Base-by-base conservation (phyloP, 2,113 vertebrate genomes). In the Tetrao urogallus region DNA sequence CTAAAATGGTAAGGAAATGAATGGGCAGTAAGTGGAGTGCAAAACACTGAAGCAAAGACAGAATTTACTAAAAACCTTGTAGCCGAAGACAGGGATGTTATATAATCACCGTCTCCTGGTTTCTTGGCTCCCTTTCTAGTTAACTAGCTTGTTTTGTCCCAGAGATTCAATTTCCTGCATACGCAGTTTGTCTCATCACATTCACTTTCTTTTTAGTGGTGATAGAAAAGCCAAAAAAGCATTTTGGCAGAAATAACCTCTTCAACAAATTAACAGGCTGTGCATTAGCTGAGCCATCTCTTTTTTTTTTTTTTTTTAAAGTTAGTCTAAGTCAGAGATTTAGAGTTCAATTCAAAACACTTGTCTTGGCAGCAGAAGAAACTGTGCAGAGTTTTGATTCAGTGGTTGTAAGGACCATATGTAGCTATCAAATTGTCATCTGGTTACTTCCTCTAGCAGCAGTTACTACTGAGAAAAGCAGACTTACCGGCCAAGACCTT, bases 61-160 rank as follows among this genome's bases (percentile, higher is more conserved):
- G 24, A 13, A 50, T 91, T 91, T 91, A 86, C 77, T 85, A 93
- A 65, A 85, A 93, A 52, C 1, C 36, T 81, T 61, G 54, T 73
- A 83, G 69, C 40, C 43, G 82, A 78, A 90, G 57, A 48, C 28
- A 6, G 2, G 5, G 30, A 48, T 86, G 47, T 72, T 91, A 91
- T 92, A 72, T 78, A 65, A 52, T 66, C 47, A 24, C 36, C 52
- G 7, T 70, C 54, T 92, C 43, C n/a, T 63, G 54, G 43, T 42
- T 94, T 19, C 36, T 92, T 94, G 86, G 71, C 91, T 89, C 27
- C 2, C 21, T 50, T 64, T 89, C 52, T 89, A 77, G 54, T 21
- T 90, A 89, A 76, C 72, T 43, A 89, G 57, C 69, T 89, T 94
- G 89, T 77, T 94, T 94, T 88, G 36, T 94, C 88, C 48, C 69